Evolutionary conservation across 2,113 vertebrate genomes (phyloP), one percentile per base, ranked within the genome.

Genomic region (Cyanocitta stelleri): DNA sequence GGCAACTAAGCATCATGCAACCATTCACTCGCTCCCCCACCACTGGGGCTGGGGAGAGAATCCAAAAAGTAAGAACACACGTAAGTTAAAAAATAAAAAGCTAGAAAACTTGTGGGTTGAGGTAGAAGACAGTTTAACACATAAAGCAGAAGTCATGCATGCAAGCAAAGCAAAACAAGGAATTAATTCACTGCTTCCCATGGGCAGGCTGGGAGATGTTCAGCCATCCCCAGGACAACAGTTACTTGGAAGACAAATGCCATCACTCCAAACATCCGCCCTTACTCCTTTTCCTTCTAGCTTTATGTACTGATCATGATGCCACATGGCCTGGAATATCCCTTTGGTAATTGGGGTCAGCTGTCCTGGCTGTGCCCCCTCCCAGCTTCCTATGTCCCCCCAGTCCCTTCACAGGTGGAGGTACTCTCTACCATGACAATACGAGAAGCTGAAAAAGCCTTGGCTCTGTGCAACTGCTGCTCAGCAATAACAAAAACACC

Each of bases 1-100:
- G 37, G 19, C 33, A 59, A 51, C 16, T 23, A 24, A 44, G 52
- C 23, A 74, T 39, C 44, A 67, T 4, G 9, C 15, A 88, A 56
- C 22, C 37, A 51, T 44, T 66, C 44, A 11, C 44, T 58, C 0
- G 0, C 11, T 66, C 17, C 39, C 3, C 1, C 43, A 20, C 22
- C 27, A 37, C 13, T 5, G 16, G 22, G 39, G n/a, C 12, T 44
- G 23, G 26, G 33, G 23, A 74, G 52, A 89, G 19, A 67, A 39
- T 30, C 10, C 7, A 10, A 24, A 52, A 56, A 58, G 22, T 10
- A 12, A 26, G 18, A 74, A 74, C 12, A n/a, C 33, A 7, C 0
- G 0, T 11, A 29, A 6, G 6, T 74, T 74, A n/a, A 44, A 37
- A 81, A 62, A 39, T 29, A 61, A 87, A 74, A 52, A 49, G 37